phyloP scores from a whole-genome alignment of 2,888 invertebrate genomes.

The Eurytoma adleriae region DNA sequence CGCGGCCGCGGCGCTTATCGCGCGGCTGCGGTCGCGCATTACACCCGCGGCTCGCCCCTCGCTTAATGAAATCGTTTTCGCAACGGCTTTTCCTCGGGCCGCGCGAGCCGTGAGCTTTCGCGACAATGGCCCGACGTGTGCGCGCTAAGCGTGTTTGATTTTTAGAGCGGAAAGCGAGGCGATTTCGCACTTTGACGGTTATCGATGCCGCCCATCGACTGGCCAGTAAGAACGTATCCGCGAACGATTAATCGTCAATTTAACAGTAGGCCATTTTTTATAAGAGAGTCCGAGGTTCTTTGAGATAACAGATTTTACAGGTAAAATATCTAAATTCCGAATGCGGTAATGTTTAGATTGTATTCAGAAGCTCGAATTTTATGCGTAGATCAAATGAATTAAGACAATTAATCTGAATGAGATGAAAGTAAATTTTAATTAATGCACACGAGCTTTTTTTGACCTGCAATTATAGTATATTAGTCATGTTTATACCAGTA shows the following conservation, averaged over 20 bases:
- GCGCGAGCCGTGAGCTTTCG: not conserved
- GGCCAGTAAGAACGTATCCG: constrained; percentile 3
- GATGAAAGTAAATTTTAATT: too few species aligned
- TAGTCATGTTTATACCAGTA: too few species aligned
- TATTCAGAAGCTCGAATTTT: too few species aligned
- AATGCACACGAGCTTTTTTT: too few species aligned
- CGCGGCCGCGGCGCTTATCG: constrained; percentile 9
- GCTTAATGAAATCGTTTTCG: constrained; percentile 21
- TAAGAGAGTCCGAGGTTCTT: not conserved
- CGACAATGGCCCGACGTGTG: not conserved
- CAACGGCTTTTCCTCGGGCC: not conserved
- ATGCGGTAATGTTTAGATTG: too few species aligned
- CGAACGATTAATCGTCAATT: constrained; percentile 60
- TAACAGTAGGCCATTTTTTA: constrained; percentile 60
- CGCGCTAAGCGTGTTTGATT: not conserved
- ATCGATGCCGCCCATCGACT: constrained; percentile 22
- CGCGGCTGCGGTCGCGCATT: constrained; percentile 1
- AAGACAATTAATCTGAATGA: too few species aligned
- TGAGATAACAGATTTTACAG: not conserved
- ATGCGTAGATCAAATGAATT: too few species aligned
- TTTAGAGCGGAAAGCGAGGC: constrained; percentile 34
- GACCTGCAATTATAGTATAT: too few species aligned
- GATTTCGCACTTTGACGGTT: constrained; percentile 41
- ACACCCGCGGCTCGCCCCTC: not conserved
- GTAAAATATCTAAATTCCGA: not conserved